These are phyloP conservation scores for Tethya wilhelma DNA, from an alignment of 37 sponge, comb jelly and placozoan species.

Conservation along the genomic window DNA sequence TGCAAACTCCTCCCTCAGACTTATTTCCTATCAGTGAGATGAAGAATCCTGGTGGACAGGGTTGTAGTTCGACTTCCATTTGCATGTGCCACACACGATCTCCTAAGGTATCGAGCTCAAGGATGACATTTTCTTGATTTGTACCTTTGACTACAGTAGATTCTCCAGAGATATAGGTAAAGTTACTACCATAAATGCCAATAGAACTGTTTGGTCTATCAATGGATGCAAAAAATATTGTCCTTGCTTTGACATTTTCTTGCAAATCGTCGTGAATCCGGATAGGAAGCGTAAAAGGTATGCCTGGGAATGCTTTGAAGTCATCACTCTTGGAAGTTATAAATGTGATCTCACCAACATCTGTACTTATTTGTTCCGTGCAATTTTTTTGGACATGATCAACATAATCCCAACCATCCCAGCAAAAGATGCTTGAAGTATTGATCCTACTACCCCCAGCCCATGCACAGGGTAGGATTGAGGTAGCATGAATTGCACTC, in stretches of 20 bases:
- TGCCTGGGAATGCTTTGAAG: conserved; percentile 36
- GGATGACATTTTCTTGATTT: not conserved
- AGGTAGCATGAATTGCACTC: conserved; percentile 51
- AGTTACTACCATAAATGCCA: no score
- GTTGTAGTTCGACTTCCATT: conserved; percentile 2
- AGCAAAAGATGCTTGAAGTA: not conserved
- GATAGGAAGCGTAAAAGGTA: conserved; percentile 3
- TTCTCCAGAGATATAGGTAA: not conserved
- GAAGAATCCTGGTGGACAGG: conserved; percentile 32
- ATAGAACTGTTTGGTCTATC: not conserved
- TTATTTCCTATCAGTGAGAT: no score
- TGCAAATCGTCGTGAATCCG: not conserved
- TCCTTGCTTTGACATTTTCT: not conserved
- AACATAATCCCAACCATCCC: conserved; percentile 10
- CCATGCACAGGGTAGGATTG: conserved; percentile 52
- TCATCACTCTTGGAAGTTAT: not conserved
- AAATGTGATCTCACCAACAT: conserved; percentile 5
- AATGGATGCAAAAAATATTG: not conserved
- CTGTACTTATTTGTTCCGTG: not conserved
- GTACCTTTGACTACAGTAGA: not conserved
- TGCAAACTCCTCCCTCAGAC: no score
- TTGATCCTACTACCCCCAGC: not conserved
- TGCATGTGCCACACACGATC: conserved; percentile 18
- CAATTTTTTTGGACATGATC: not conserved
- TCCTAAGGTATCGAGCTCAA: conserved; percentile 4